phyloP scores from a whole-genome alignment of 2,888 invertebrate species.

The Sinotaia quadrata region DNA sequence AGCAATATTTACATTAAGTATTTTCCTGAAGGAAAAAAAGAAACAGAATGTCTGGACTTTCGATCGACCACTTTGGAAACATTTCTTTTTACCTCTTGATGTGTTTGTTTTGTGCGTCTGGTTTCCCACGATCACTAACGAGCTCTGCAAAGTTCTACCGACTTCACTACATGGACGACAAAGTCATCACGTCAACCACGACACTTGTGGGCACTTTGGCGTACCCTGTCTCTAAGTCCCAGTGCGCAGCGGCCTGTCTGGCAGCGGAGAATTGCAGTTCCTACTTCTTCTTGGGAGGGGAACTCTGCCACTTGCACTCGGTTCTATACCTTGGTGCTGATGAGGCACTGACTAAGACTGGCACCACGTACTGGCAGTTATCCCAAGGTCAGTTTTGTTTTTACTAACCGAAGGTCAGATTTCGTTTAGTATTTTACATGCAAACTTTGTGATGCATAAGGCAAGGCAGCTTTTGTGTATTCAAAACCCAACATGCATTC shows the following conservation, averaged over 20 bases:
- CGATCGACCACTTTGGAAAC: no score
- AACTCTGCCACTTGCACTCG: slow-evolving; percentile 24
- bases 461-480: no score
- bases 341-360: background rate
- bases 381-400: slow-evolving; percentile 21
- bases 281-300: slow-evolving; percentile 21
- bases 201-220: slow-evolving; percentile 3
- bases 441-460: no score
- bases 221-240: background rate
- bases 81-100: no score
- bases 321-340: slow-evolving; percentile 20
- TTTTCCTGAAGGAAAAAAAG: no score
- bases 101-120: no score
- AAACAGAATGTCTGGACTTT: no score
- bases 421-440: no score
- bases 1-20: no score
- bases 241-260: slow-evolving; percentile 24
- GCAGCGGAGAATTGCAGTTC: slow-evolving; percentile 18
- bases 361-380: slow-evolving; percentile 28
- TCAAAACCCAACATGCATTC: no score
- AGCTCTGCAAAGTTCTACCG: slow-evolving; percentile 22
- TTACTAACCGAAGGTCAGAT: no score
- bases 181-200: slow-evolving; percentile 3
- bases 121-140: no score
- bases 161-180: slow-evolving; percentile 17